These are phyloP conservation scores for Nymphalis c-album DNA, from an alignment of 2,888 invertebrate species.

Conservation along the genomic window DNA sequence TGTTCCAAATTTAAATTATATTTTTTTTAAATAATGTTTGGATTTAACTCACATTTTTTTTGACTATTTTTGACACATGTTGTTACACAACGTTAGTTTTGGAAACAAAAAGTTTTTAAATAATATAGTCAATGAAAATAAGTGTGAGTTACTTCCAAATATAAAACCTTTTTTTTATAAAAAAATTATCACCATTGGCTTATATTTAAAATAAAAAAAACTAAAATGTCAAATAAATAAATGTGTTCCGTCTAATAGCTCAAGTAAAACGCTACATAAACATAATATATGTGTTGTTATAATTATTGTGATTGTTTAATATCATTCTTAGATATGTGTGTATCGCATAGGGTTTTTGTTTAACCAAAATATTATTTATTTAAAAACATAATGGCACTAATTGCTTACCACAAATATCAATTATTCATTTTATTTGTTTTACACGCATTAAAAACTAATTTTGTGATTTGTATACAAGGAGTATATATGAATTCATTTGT, in stretches of 20 bases:
- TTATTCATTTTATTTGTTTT: not conserved
- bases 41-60: slow-evolving; percentile 38
- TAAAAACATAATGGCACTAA: slow-evolving; percentile 6
- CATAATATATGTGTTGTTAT: slow-evolving; percentile 16
- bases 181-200: slow-evolving; percentile 31
- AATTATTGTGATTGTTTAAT: slow-evolving; percentile 19
- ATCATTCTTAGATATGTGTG: slow-evolving; percentile 3
- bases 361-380: not conserved
- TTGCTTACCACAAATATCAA: slow-evolving; percentile 5
- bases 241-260: slow-evolving; percentile 18
- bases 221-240: slow-evolving; percentile 24
- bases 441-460: not conserved
- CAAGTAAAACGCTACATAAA: slow-evolving; percentile 26
- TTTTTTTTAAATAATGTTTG: slow-evolving; percentile 23
- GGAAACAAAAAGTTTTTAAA: not conserved
- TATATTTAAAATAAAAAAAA: slow-evolving; percentile 24
- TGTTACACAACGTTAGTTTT: not conserved
- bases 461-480: not conserved
- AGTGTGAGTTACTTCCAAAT: slow-evolving; percentile 38
- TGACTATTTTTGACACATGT: not conserved
- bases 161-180: slow-evolving; percentile 8
- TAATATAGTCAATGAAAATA: slow-evolving; percentile 18
- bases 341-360: not conserved
- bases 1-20: slow-evolving; percentile 19
- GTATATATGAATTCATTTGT: slow-evolving; percentile 5